Percentiles rank a stretch among this genome's conserved stretches.
These are phyloP conservation scores for Acronicta alni DNA, from an alignment of 2,888 invertebrate genomes.

Conservation along the genomic window DNA sequence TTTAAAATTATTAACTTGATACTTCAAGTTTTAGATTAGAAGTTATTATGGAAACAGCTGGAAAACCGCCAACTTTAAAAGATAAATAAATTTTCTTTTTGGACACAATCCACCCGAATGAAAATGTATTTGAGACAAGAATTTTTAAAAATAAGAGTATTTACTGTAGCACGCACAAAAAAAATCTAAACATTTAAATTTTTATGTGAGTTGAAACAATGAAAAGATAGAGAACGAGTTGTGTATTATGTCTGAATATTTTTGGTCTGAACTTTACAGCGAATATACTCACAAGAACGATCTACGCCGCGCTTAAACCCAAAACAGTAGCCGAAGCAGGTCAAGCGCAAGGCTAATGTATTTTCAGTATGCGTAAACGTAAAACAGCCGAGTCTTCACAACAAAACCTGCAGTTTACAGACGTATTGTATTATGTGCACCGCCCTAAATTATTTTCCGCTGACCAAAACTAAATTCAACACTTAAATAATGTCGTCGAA, in stretches of 20 bases:
- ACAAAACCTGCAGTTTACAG: slow-evolving; percentile 25
- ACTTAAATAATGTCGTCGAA: slow-evolving; percentile 3
- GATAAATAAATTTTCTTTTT: slow-evolving; percentile 68
- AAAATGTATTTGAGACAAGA: slow-evolving; percentile 28
- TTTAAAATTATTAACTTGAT: too few relatives aligned
- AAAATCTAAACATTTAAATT: too few relatives aligned
- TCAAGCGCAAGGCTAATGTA: slow-evolving; percentile 74
- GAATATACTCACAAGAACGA: slow-evolving; percentile 13
- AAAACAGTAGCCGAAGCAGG: slow-evolving; percentile 55
- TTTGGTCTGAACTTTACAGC: slow-evolving; percentile 16
- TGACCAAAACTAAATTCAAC: neutral
- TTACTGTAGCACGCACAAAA: neutral
- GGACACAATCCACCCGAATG: slow-evolving; percentile 56
- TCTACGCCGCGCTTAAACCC: slow-evolving; percentile 28
- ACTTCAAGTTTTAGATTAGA: slow-evolving; percentile 65
- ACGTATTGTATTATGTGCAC: neutral
- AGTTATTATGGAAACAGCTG: slow-evolving; percentile 75
- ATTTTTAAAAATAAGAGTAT: slow-evolving; percentile 22
- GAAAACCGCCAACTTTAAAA: slow-evolving; percentile 73
- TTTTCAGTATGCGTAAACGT: slow-evolving; percentile 60
- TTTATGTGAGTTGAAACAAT: slow-evolving; percentile 15
- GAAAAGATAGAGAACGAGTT: slow-evolving; percentile 8
- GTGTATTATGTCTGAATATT: slow-evolving; percentile 28
- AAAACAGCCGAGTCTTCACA: slow-evolving; percentile 49
- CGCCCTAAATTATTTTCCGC: slow-evolving; percentile 7